Percentiles rank a stretch among this genome's conserved stretches.
Conservation (phyloP, 2,888 invertebrate species). For the Coleophora deauratella region DNA sequence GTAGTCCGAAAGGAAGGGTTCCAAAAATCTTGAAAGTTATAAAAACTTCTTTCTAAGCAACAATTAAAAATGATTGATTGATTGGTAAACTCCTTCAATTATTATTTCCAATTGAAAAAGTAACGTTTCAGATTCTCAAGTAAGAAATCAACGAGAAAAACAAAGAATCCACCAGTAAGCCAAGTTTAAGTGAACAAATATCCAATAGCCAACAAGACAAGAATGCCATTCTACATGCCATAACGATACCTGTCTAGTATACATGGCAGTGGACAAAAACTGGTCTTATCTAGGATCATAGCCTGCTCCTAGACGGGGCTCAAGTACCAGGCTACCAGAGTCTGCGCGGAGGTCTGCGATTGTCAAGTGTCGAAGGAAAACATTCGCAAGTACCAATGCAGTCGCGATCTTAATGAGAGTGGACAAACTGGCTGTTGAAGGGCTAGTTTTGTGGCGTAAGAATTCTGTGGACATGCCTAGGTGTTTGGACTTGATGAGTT, state of each 20-base stretch:
- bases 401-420: constrained; percentile 66
- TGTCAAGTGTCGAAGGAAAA: constrained; percentile 51
- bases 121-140: background rate
- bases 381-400: constrained; percentile 42
- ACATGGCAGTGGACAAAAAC: constrained; percentile 5
- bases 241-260: constrained; percentile 22
- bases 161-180: constrained; percentile 1
- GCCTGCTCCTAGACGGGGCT: constrained; percentile 55
- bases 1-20: too few relatives aligned
- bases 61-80: too few relatives aligned
- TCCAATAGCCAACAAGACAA: constrained; percentile 27
- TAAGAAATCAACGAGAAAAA: background rate
- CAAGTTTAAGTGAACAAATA: constrained; percentile 1
- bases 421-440: constrained; percentile 67
- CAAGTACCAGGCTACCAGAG: constrained; percentile 52
- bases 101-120: background rate
- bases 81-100: background rate
- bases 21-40: too few relatives aligned
- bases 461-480: constrained; percentile 31
- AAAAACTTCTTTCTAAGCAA: background rate
- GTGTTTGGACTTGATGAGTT: too few relatives aligned
- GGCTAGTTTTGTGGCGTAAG: constrained; percentile 26
- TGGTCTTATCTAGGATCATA: constrained; percentile 61
- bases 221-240: constrained; percentile 25
- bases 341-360: constrained; percentile 33